Evolutionary conservation across 2,113 vertebrate genomes (phyloP).

Genomic region (Varanus komodoensis): DNA sequence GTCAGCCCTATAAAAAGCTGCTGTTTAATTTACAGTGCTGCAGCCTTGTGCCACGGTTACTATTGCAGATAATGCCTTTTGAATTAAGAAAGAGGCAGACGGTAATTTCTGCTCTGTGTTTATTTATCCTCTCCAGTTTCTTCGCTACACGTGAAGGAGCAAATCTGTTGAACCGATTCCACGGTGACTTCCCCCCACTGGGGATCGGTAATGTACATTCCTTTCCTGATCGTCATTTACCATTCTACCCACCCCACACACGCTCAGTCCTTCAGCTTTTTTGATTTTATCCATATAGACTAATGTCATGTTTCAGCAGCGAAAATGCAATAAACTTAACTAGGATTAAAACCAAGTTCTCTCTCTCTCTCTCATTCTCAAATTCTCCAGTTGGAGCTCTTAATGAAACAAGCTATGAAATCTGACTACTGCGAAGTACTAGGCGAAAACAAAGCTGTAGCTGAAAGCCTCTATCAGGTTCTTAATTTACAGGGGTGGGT

Average conservation of each 20-base stretch:
- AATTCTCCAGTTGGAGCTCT: constrained; percentile 33
- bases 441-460: neutral
- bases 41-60: constrained; percentile 60
- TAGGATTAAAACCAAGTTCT: constrained; percentile 35
- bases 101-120: constrained; percentile 63
- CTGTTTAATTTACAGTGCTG: constrained; percentile 65
- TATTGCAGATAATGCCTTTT: constrained; percentile 64
- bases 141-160: constrained; percentile 55
- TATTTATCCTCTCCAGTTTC: constrained; percentile 64
- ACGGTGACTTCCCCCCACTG: constrained; percentile 42
- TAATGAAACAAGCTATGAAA: constrained; percentile 35
- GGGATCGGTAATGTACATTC: constrained; percentile 57
- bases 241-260: constrained; percentile 8
- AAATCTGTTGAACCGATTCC: constrained; percentile 54
- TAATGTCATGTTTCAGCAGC: constrained; percentile 24
- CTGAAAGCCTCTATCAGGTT: neutral
- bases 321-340: constrained; percentile 48
- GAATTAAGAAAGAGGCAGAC: constrained; percentile 49
- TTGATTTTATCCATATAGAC: constrained; percentile 53
- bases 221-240: constrained; percentile 37
- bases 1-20: constrained; percentile 46
- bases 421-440: constrained; percentile 28
- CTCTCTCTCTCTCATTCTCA: fast-evolving
- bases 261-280: constrained; percentile 28
- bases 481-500: neutral